Conservation (phyloP, 2,113 vertebrate species). For the Cyphomyrus discorhynchus region DNA sequence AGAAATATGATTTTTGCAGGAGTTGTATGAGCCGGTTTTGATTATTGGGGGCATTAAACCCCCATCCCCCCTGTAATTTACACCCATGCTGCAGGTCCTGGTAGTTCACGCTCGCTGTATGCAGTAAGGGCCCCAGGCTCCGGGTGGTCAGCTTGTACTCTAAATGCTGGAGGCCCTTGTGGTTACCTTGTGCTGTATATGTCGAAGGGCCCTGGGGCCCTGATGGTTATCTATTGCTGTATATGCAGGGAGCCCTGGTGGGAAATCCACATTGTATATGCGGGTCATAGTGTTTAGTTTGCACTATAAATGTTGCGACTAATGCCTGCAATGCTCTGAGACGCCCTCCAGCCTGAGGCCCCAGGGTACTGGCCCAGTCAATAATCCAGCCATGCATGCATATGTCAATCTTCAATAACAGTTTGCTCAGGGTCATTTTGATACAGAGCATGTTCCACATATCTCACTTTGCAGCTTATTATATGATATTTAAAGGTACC, state of each 20-base stretch:
- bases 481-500: not conserved
- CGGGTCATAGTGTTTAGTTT: not conserved
- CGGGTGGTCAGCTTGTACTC: not conserved
- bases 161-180: not conserved
- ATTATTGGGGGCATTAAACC: no score
- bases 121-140: not conserved
- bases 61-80: no score
- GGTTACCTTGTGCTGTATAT: not conserved
- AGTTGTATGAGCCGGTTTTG: no score
- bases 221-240: not conserved
- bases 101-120: not conserved
- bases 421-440: not conserved
- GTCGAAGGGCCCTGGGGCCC: not conserved
- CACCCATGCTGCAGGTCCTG: not conserved
- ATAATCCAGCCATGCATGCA: not conserved
- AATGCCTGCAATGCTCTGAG: not conserved
- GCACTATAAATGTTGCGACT: not conserved
- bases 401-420: not conserved
- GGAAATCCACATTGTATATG: not conserved
- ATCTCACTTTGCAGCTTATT: not conserved
- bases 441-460: not conserved
- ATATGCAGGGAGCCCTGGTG: not conserved
- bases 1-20: no score
- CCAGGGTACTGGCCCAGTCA: not conserved
- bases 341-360: not conserved